These are phyloP conservation scores for Philaenus spumarius DNA, from an alignment of 1,140 invertebrate genomes.

Conservation along the genomic window DNA sequence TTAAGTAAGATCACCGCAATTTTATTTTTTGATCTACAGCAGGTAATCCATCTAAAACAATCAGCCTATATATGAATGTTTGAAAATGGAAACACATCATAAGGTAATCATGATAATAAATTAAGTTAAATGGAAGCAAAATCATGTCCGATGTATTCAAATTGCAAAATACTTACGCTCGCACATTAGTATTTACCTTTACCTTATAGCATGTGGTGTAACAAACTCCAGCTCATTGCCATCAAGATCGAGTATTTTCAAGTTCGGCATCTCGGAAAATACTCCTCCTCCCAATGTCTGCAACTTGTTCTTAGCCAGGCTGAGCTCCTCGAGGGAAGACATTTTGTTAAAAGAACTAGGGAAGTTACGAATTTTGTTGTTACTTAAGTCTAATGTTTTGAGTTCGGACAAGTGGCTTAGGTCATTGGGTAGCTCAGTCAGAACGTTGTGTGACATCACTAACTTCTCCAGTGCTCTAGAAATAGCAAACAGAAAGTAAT, in stretches of 20 bases:
- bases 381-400: conserved; percentile 65
- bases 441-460: conserved; percentile 69
- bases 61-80: too few species aligned
- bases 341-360: conserved; percentile 59
- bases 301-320: conserved; percentile 67
- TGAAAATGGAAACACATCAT: too few species aligned
- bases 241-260: conserved; percentile 68
- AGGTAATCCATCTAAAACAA: too few species aligned
- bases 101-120: too few species aligned
- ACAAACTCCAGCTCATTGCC: conserved; percentile 74
- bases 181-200: too few species aligned
- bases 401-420: conserved; percentile 59
- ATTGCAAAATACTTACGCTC: too few species aligned
- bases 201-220: conserved; percentile 63
- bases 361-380: conserved; percentile 67
- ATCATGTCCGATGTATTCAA: too few species aligned
- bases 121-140: too few species aligned
- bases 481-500: too few species aligned
- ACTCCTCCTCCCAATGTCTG: conserved; percentile 59
- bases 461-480: conserved; percentile 59
- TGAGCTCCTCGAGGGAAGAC: conserved; percentile 53
- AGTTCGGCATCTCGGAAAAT: conserved; percentile 60
- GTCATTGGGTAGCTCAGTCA: conserved; percentile 62
- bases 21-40: too few species aligned
- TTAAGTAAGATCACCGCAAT: too few species aligned